Percentiles rank a stretch among this genome's conserved stretches.
Evolutionary conservation across 2,888 invertebrate genomes (phyloP).

Genomic region (Copidosoma aretas): DNA sequence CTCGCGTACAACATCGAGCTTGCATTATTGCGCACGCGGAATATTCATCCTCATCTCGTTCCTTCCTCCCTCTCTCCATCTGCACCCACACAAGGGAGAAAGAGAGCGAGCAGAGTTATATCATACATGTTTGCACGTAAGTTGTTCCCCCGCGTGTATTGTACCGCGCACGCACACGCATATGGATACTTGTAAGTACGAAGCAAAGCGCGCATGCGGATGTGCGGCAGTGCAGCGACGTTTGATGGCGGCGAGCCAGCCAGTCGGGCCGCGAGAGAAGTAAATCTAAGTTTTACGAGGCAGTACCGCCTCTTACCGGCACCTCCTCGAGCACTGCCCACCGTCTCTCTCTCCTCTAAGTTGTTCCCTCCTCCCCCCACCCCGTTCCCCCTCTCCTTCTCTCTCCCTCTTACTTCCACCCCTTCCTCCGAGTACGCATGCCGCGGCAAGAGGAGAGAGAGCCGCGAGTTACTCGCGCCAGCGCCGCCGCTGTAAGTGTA

Average conservation of each 20-base stretch:
- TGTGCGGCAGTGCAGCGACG: conserved; percentile 37
- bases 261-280: conserved; percentile 53
- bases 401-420: neutral
- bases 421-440: conserved; percentile 24
- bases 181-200: neutral
- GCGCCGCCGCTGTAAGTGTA: no score
- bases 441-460: conserved; percentile 6
- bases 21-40: no score
- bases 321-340: conserved; percentile 61
- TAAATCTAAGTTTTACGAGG: conserved; percentile 64
- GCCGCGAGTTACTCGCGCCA: conserved; percentile 43
- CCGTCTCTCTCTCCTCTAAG: conserved; percentile 44
- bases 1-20: neutral
- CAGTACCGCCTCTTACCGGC: conserved; percentile 63
- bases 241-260: conserved; percentile 61
- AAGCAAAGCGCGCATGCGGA: conserved; percentile 2
- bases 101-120: no score
- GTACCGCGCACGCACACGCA: neutral
- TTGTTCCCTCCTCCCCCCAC: conserved; percentile 2
- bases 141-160: no score
- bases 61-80: neutral
- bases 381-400: conserved; percentile 18
- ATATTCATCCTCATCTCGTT: no score
- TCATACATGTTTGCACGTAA: no score
- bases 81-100: no score